These are phyloP conservation scores for Epiblema foenella DNA, from an alignment of 2,888 invertebrate genomes.

Conservation along the genomic window DNA sequence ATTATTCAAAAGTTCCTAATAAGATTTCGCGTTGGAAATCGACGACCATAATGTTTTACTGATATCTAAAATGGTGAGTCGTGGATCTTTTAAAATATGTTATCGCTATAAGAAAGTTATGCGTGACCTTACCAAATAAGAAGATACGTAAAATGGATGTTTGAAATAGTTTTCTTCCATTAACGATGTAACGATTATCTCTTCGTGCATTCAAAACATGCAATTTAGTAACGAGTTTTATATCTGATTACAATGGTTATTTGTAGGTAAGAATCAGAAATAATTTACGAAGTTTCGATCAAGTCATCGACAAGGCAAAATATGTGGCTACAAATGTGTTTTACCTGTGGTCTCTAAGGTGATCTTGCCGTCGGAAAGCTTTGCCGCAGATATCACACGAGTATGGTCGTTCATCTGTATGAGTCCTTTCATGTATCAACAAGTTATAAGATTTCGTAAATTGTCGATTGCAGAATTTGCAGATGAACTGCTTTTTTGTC, in stretches of 20 bases:
- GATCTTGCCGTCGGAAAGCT: conserved; percentile 98
- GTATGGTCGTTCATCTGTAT: conserved; percentile 98
- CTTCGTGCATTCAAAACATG: conserved; percentile 5
- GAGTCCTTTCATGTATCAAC: conserved; percentile 98
- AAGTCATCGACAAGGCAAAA: neutral
- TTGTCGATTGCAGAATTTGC: conserved; percentile 98
- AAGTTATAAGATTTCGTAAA: conserved; percentile 99
- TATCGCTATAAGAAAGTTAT: conserved; percentile 40
- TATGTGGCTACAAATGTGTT: conserved; percentile 25
- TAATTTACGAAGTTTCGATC: neutral
- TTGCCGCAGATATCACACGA: conserved; percentile 99
- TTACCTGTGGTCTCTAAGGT: conserved; percentile 96
- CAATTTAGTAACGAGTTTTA: conserved; percentile 22
- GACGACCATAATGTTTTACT: conserved; percentile 75
- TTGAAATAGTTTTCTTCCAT: conserved; percentile 42
- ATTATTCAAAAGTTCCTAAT: conserved; percentile 81
- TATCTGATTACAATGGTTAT: conserved; percentile 11
- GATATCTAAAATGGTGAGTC: conserved; percentile 76
- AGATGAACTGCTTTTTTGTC: conserved; percentile 99
- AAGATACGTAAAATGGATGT: conserved; percentile 38
- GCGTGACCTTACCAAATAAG: conserved; percentile 44
- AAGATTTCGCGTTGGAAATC: conserved; percentile 75
- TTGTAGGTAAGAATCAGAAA: neutral
- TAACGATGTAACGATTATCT: conserved; percentile 31
- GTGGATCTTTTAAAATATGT: conserved; percentile 57